These are phyloP conservation scores for Tolmerus cingulatus DNA, from an alignment of 2,888 invertebrate species.

Conservation along the genomic window DNA sequence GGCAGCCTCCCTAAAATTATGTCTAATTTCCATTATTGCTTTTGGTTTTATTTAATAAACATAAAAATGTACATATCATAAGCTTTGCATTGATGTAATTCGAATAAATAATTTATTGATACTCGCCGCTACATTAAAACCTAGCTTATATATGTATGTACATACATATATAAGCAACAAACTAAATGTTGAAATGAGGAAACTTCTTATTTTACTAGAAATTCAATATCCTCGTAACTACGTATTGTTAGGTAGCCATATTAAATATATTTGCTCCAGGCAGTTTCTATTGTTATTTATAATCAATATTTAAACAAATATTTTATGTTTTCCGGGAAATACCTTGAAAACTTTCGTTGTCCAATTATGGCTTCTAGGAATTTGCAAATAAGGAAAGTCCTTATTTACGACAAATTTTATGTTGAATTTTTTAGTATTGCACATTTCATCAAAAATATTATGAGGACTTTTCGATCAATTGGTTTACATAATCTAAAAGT, in stretches of 20 bases:
- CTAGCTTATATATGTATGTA: not conserved
- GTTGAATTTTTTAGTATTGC: not conserved
- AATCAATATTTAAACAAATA: not conserved
- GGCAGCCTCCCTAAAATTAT: not conserved
- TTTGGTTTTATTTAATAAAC: not conserved
- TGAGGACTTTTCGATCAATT: no score
- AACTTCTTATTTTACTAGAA: not conserved
- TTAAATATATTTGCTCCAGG: not conserved
- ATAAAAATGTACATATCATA: not conserved
- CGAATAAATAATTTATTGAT: not conserved
- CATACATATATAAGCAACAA: not conserved
- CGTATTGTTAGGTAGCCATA: not conserved
- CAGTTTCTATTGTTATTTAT: not conserved
- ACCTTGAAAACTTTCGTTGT: not conserved
- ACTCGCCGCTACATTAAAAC: not conserved
- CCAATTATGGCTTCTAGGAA: not conserved
- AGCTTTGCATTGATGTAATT: not conserved
- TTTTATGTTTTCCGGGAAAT: not conserved
- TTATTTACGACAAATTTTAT: no score
- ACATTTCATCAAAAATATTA: not conserved
- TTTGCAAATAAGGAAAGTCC: not conserved
- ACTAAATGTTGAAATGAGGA: not conserved
- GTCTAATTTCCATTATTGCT: not conserved
- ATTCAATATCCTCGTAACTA: not conserved
- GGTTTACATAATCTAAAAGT: no score